Evolutionary conservation across 2,113 vertebrate genomes (phyloP), one percentile per base, ranked within the genome.

Genomic region (Corythornis madagascariensis): DNA sequence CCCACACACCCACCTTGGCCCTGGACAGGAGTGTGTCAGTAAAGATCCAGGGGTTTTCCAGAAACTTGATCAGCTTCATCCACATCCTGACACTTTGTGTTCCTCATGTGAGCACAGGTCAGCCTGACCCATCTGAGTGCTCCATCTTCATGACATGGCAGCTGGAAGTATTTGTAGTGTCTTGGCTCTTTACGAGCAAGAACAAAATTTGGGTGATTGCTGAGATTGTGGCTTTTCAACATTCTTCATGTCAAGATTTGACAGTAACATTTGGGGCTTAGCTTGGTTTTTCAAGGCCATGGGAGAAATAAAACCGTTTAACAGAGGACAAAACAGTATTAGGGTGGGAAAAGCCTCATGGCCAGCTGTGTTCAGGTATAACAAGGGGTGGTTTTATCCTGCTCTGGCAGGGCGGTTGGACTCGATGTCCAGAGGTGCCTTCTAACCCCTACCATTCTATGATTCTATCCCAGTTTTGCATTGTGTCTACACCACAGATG

Each of bases 21-120:
- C 83, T 7, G 29, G 91, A 74, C 77, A 83, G 87, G 21, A 82
- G n/a, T 24, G n/a, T 91, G 80, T 90, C 92, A 91, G 89, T 38
- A 69, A 86, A 63, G 76, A 65, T 56, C 65, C 48, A 29, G 33
- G 31, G 26, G n/a, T 25, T 18, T 35, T 91, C 72, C 40, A 87
- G 86, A 75, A 89, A 31, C 35, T 31, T 11, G 6, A 65, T 81
- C 42, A 82, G 73, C 61, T 92, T 89, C 66, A 76, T 31, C 13
- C 35, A 33, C 33, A 64, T 47, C 55, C 53, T 4, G 0, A 52
- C 31, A 59, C 50, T 2, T 28, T 0, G 0, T 80, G 78, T 86
- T 90, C 59, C 47, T 24, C 0, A 0, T 29, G 67, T 0, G 4
- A 66, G 20, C n/a, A 43, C 82, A 35, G 74, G 61, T 80, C 65